Conservation (phyloP, 2,797 vertebrate genomes). For the Sarcoramphus papa region DNA sequence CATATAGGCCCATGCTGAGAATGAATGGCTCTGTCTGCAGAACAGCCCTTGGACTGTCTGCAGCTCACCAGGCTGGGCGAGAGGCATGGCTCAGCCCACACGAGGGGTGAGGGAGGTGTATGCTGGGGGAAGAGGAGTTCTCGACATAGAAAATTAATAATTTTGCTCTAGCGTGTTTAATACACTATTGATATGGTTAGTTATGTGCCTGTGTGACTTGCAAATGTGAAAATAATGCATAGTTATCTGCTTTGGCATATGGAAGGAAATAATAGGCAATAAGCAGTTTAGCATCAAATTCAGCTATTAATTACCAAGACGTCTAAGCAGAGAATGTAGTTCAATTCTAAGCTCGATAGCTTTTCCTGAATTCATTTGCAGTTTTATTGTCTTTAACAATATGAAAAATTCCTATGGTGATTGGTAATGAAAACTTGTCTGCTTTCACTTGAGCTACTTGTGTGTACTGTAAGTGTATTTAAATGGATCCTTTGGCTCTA, state of each 20-base stretch:
- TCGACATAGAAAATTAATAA: neutral
- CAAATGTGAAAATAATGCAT: neutral
- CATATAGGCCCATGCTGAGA: neutral
- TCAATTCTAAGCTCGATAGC: neutral
- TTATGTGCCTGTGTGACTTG: neutral
- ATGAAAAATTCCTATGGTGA: neutral
- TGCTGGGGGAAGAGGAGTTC: neutral
- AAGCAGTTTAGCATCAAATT: neutral
- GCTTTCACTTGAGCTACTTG: neutral
- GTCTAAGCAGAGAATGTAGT: neutral
- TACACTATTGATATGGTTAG: neutral
- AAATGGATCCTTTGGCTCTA: neutral
- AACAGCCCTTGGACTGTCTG: neutral
- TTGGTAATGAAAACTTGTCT: neutral
- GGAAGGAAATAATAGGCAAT: neutral
- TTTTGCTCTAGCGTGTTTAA: neutral
- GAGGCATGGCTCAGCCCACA: neutral
- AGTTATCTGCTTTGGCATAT: neutral
- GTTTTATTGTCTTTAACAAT: neutral
- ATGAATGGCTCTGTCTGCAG: neutral
- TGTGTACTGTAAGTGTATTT: neutral
- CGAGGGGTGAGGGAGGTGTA: rapidly evolving
- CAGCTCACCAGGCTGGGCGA: neutral
- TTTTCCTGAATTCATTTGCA: neutral
- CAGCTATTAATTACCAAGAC: neutral